Evolutionary conservation across 1,140 invertebrate genomes (phyloP), one percentile per base, ranked within the genome.

Genomic region (Pseudomyrmex pallidus): DNA sequence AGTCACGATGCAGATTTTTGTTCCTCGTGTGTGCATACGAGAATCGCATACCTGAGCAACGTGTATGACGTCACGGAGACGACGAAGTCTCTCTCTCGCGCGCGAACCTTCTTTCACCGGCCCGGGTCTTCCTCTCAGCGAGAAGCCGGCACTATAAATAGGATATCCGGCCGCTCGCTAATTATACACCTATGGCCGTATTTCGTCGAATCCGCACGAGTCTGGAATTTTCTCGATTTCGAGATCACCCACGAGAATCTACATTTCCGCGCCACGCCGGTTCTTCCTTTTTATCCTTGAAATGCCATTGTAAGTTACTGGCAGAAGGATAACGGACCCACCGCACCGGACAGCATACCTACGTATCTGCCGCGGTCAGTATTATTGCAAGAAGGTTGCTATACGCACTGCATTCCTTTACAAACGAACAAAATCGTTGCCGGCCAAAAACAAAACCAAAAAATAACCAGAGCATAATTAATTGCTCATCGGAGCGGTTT

Each of bases 121-220:
- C 77, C 88, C 82, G 74, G 87, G 88, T 82, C 73, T 82, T 84
- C 83, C 80, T 82, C 80, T 72, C 70, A 93, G 93, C 92, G 90
- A 92, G 92, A 66, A 92, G 92, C 92, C 92, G 92, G 86, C 91
- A 91, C 93, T 94, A 94, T 92, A 93, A 94, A 94, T 94, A 94
- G 91, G 88, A 90, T 90, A 88, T 92, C 87, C 87, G 90, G 90
- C 89, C 86, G 77, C 87, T 91, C 76, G 90, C 93, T 94, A 94
- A 94, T 94, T 94, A 93, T 94, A 94, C 85, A 87, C 86, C 85
- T 83, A 88, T 89, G 89, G 88, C 78, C 83, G 82, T 78, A 25
- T 20, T 76, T 57, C 25, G 70, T 61, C 82, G 61, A 72, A 84
- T 85, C 66, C 74, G 67, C 76, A 57, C 86, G 87, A 89, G 54